Evolutionary conservation across 2,113 vertebrate species (phyloP).

Genomic region (Regulus satrapa): DNA sequence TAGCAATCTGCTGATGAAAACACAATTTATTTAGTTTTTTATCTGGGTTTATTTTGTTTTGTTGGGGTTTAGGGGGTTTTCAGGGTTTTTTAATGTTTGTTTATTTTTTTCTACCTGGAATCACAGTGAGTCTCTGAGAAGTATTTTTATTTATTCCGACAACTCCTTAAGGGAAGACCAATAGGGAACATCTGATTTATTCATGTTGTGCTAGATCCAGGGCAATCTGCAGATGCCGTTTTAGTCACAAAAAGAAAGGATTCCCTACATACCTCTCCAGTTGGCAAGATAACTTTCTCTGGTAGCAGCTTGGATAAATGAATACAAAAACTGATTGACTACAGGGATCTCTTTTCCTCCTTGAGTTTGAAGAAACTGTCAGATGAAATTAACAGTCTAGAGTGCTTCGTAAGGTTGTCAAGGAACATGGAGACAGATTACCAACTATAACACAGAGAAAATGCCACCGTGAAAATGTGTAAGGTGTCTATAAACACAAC

Average conservation of each 20-base stretch:
- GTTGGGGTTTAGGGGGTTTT: no score
- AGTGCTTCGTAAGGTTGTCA: not conserved
- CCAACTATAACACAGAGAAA: not conserved
- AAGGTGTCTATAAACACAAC: not conserved
- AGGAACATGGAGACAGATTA: not conserved
- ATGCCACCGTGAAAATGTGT: not conserved
- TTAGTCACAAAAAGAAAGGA: not conserved
- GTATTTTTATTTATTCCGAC: constrained; percentile 1
- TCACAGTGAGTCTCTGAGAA: not conserved
- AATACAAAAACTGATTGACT: not conserved
- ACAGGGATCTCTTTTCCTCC: not conserved
- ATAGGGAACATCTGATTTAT: not conserved
- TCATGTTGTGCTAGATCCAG: not conserved
- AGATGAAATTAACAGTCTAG: not conserved
- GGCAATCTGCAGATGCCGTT: not conserved
- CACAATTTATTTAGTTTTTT: not conserved
- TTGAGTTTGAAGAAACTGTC: constrained; percentile 25
- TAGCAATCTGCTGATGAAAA: not conserved
- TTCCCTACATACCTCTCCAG: not conserved
- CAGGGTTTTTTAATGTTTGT: not conserved
- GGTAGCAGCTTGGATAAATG: constrained; percentile 3
- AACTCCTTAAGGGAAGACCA: not conserved
- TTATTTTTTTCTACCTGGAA: not conserved
- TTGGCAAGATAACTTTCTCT: not conserved
- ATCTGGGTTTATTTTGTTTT: not conserved